Conservation (phyloP, 1,140 invertebrate species). For the Drosophila azteca region DNA sequence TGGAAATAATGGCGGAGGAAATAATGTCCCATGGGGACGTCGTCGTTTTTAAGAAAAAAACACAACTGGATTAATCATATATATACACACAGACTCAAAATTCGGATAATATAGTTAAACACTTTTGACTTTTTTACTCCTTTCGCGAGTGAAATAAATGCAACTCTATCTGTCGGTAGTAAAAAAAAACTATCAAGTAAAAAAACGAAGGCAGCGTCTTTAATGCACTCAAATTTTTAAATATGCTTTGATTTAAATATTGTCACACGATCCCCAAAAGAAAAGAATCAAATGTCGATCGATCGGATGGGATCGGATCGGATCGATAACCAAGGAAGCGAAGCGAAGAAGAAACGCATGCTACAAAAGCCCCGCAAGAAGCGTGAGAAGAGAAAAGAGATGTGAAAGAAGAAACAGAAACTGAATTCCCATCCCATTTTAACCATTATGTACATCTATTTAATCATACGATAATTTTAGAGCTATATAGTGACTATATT, state of each 20-base stretch:
- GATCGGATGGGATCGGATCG: too few relatives aligned
- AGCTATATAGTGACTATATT: slow-evolving; percentile 40
- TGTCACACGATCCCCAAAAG: slow-evolving; percentile 23
- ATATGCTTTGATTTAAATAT: slow-evolving; percentile 34
- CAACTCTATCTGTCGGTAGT: background rate
- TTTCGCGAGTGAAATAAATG: slow-evolving; percentile 5
- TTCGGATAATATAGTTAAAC: slow-evolving; percentile 21
- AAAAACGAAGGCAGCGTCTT: background rate
- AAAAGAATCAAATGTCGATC: too few relatives aligned
- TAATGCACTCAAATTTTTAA: slow-evolving; percentile 14
- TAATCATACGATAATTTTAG: slow-evolving; percentile 48
- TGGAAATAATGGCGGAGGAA: slow-evolving; percentile 76
- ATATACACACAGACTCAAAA: background rate
- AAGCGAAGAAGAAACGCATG: background rate
- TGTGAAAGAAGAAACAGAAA: too few relatives aligned
- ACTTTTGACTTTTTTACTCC: slow-evolving; percentile 29
- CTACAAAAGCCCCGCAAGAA: background rate
- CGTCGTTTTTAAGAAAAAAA: slow-evolving; percentile 71
- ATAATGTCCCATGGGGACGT: slow-evolving; percentile 82
- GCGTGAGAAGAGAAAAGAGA: too few relatives aligned
- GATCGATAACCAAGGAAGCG: too few relatives aligned
- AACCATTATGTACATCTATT: slow-evolving; percentile 35
- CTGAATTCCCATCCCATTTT: slow-evolving; percentile 6
- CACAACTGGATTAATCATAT: slow-evolving; percentile 19
- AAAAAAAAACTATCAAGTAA: too few relatives aligned